Percentiles rank a stretch among this genome's conserved stretches.
Conservation (phyloP, 2,797 vertebrate species). For the Acanthopagrus latus region DNA sequence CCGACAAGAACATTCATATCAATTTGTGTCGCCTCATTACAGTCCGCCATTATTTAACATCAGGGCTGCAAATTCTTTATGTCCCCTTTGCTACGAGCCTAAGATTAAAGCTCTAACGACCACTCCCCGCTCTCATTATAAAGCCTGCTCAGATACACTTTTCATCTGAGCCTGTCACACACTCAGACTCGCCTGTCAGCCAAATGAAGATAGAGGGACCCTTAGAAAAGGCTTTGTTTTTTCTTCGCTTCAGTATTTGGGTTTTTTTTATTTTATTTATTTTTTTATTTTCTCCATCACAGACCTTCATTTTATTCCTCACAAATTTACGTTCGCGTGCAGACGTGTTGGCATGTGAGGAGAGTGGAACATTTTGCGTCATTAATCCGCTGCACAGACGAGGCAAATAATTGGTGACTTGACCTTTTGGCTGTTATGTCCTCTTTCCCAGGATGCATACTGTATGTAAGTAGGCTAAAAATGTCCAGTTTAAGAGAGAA, state of each 20-base stretch:
- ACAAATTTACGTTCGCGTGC: conserved; percentile 11
- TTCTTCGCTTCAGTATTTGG: conserved; percentile 53
- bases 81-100: conserved; percentile 61
- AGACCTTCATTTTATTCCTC: conserved; percentile 4
- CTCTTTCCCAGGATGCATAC: conserved; percentile 5
- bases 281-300: conserved; percentile 11
- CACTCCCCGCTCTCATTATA: conserved; percentile 82
- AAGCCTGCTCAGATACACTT: conserved; percentile 72
- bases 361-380: background rate
- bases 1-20: conserved; percentile 77
- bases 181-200: conserved; percentile 70
- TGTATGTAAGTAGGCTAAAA: conserved; percentile 5
- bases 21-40: conserved; percentile 81
- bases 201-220: conserved; percentile 79
- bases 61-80: conserved; percentile 68
- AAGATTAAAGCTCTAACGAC: conserved; percentile 77
- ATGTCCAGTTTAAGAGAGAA: conserved; percentile 12
- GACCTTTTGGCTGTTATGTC: conserved; percentile 42
- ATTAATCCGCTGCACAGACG: conserved; percentile 24
- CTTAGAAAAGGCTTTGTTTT: conserved; percentile 60
- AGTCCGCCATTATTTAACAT: conserved; percentile 78
- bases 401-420: conserved; percentile 49
- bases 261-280: conserved; percentile 40
- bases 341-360: background rate
- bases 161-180: conserved; percentile 80